These are phyloP conservation scores for Apotomis betuletana DNA, from an alignment of 2,888 invertebrate genomes.

Conservation along the genomic window DNA sequence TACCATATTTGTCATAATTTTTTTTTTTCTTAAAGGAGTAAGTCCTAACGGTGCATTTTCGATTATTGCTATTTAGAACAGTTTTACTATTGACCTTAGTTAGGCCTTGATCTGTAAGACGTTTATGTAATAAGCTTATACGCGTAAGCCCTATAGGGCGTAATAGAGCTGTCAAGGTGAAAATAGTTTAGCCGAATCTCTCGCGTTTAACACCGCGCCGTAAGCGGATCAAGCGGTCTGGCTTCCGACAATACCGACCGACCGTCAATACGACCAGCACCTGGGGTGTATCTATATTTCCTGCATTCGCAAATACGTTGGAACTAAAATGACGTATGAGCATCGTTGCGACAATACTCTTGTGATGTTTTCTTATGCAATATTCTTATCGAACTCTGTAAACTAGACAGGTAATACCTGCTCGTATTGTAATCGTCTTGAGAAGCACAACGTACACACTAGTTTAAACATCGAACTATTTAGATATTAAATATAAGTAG, in stretches of 20 bases:
- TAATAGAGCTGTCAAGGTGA: conserved; percentile 44
- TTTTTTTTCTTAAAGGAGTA: too few species aligned
- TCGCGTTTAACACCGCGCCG: conserved; percentile 46
- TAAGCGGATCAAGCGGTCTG: conserved; percentile 55
- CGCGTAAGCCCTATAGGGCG: neutral
- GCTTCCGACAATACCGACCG: conserved; percentile 50
- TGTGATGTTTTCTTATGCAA: neutral
- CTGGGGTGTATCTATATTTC: conserved; percentile 12
- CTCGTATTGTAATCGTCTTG: neutral
- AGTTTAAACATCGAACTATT: neutral
- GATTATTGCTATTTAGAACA: neutral
- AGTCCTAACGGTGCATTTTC: too few species aligned
- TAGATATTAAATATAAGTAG: too few species aligned
- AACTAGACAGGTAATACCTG: neutral
- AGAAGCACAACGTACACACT: conserved; percentile 27
- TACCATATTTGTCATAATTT: too few species aligned
- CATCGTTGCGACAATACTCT: neutral
- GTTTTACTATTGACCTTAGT: conserved; percentile 18
- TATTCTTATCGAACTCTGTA: neutral
- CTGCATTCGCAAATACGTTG: neutral
- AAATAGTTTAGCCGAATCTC: conserved; percentile 50
- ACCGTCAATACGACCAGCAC: conserved; percentile 40
- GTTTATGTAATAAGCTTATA: conserved; percentile 6
- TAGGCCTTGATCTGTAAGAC: neutral
- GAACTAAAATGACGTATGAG: neutral